phyloP scores from a whole-genome alignment of 1,140 invertebrate genomes.

The Akabosia matsudoensis region DNA sequence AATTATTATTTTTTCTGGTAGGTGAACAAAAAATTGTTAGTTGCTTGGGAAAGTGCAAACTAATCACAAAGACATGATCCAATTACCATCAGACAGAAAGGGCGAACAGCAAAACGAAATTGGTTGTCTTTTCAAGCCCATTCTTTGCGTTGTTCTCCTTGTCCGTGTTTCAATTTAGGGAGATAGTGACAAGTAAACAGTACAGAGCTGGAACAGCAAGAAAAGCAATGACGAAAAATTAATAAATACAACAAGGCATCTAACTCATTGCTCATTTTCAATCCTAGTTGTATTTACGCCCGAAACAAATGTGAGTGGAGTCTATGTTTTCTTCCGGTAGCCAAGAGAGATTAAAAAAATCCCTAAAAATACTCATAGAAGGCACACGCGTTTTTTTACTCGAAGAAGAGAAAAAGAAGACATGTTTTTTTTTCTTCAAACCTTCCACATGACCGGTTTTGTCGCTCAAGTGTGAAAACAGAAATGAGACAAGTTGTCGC shows the following conservation, averaged over 20 bases:
- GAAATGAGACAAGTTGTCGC: slow-evolving; percentile 18
- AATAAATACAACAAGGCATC: neutral
- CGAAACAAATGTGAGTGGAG: too few relatives aligned
- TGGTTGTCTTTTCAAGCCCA: too few relatives aligned
- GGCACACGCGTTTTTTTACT: too few relatives aligned
- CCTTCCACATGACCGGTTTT: neutral
- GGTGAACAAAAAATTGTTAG: neutral
- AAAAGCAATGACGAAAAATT: neutral
- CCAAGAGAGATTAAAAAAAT: too few relatives aligned
- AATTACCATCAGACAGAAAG: neutral
- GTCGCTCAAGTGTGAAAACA: slow-evolving; percentile 4
- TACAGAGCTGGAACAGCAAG: neutral
- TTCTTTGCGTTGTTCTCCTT: too few relatives aligned
- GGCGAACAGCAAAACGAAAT: neutral
- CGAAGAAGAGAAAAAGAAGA: neutral
- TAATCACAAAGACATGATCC: neutral
- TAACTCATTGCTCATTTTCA: slow-evolving; percentile 6
- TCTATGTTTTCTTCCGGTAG: too few relatives aligned
- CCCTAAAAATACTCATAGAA: too few relatives aligned
- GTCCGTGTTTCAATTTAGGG: too few relatives aligned
- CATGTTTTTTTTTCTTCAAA: neutral
- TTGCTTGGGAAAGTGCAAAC: neutral
- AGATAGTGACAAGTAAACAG: too few relatives aligned
- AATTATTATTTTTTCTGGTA: neutral
- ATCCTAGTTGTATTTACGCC: too few relatives aligned